These are phyloP conservation scores for Caretta caretta DNA, from an alignment of 2,113 vertebrate genomes.

Conservation along the genomic window DNA sequence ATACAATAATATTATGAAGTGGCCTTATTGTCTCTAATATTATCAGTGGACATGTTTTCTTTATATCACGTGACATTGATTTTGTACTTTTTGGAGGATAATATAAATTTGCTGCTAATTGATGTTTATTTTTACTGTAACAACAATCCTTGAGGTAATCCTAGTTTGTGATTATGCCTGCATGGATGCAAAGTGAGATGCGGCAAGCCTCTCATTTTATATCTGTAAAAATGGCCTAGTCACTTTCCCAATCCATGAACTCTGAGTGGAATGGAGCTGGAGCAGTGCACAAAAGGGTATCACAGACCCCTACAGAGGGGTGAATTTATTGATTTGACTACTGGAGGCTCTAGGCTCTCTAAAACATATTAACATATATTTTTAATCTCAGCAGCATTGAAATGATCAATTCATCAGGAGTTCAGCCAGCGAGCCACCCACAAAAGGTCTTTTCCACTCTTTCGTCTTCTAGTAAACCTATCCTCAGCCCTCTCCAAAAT, in stretches of 20 bases:
- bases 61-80: background rate
- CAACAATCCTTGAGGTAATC: background rate
- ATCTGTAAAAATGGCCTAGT: background rate
- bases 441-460: background rate
- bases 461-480: background rate
- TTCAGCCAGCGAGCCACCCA: background rate
- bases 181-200: background rate
- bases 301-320: background rate
- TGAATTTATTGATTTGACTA: background rate
- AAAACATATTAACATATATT: background rate
- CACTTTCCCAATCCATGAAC: background rate
- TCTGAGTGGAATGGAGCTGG: background rate
- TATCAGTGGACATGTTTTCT: background rate
- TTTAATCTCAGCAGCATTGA: accelerated
- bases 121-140: background rate
- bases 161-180: background rate
- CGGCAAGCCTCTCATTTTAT: accelerated
- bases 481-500: background rate
- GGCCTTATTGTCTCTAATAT: background rate
- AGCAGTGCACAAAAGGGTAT: background rate
- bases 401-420: accelerated
- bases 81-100: background rate
- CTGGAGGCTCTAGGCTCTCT: background rate
- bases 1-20: background rate
- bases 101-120: accelerated